Evolutionary conservation across 2,888 invertebrate species (phyloP).

Genomic region (Campaea margaritaria): DNA sequence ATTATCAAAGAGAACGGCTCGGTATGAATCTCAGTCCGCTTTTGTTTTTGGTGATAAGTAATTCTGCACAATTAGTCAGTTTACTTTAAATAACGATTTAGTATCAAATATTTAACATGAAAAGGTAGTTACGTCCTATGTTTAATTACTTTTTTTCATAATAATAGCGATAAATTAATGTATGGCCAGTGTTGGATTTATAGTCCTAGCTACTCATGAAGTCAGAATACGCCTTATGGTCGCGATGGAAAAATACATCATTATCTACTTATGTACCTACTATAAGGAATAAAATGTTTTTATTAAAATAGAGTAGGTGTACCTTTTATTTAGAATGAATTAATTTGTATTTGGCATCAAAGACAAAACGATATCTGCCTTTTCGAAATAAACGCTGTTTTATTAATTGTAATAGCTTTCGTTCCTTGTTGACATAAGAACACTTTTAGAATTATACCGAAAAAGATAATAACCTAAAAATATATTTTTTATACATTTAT

Average conservation of each 20-base stretch:
- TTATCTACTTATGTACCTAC: not conserved
- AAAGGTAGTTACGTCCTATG: too few species aligned
- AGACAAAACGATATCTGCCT: conserved; percentile 34
- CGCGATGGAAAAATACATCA: not conserved
- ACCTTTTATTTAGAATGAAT: conserved; percentile 20
- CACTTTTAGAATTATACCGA: not conserved
- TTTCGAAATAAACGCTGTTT: conserved; percentile 15
- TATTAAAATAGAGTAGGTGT: conserved; percentile 8
- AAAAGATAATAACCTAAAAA: not conserved
- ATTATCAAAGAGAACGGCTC: conserved; percentile 1
- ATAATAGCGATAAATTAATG: too few species aligned
- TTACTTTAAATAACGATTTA: too few species aligned
- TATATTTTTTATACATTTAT: too few species aligned
- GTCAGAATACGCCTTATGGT: too few species aligned
- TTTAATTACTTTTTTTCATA: too few species aligned
- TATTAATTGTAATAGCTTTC: not conserved
- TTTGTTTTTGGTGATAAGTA: too few species aligned
- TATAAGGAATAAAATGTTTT: too few species aligned
- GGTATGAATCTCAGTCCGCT: not conserved
- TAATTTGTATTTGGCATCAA: conserved; percentile 26
- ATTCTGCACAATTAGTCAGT: too few species aligned
- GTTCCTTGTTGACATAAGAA: conserved; percentile 1
- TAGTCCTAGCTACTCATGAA: too few species aligned
- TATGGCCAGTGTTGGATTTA: too few species aligned
- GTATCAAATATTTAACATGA: too few species aligned